Conservation (phyloP, 1,140 invertebrate species). For the Lasioglossum baleicum region DNA sequence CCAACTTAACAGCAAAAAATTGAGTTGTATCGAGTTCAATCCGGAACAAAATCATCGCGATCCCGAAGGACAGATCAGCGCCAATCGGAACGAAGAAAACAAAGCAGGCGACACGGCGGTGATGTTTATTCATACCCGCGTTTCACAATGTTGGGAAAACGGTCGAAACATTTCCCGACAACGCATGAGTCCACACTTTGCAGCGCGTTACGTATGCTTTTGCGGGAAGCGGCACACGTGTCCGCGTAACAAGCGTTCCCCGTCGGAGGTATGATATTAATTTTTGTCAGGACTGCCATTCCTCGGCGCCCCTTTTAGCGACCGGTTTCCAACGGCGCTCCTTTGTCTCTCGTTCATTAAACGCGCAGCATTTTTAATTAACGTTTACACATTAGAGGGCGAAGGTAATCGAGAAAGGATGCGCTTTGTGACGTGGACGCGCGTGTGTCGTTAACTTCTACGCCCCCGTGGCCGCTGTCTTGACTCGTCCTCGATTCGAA, state of each 20-base stretch:
- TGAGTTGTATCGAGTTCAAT: no score
- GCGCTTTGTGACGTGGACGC: slow-evolving; percentile 27
- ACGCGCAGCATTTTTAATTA: slow-evolving; percentile 72
- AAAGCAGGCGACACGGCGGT: no score
- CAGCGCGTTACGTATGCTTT: slow-evolving; percentile 46
- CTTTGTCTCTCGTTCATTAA: slow-evolving; percentile 72
- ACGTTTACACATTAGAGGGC: slow-evolving; percentile 62
- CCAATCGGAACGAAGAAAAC: no score
- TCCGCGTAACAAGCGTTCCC: slow-evolving; percentile 49
- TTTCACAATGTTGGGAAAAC: background rate
- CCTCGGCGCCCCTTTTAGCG: slow-evolving; percentile 56
- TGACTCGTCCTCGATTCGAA: no score
- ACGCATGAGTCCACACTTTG: slow-evolving; percentile 52
- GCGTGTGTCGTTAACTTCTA: background rate
- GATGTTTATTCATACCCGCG: no score
- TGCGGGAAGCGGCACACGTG: slow-evolving; percentile 25
- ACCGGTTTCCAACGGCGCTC: slow-evolving; percentile 60
- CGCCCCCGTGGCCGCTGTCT: no score
- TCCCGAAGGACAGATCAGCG: no score
- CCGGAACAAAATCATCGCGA: no score
- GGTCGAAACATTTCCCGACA: slow-evolving; percentile 43
- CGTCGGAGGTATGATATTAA: slow-evolving; percentile 63
- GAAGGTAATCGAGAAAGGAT: slow-evolving; percentile 53
- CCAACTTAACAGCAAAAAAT: no score
- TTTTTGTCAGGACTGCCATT: slow-evolving; percentile 64